These are phyloP conservation scores for Melinaea marsaeus DNA, from an alignment of 2,888 invertebrate species.

Conservation along the genomic window DNA sequence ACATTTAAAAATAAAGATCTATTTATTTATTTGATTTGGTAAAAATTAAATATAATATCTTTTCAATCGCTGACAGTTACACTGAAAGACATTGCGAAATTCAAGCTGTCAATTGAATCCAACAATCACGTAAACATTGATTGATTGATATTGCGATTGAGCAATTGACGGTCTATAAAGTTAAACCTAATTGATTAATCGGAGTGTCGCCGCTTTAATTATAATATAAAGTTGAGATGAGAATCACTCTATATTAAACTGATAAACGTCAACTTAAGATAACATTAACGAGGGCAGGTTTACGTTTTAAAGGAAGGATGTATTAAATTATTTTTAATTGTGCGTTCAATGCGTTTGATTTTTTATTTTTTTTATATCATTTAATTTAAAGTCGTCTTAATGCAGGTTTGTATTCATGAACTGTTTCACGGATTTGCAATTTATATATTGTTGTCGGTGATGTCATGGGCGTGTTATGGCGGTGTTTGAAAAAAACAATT, in stretches of 20 bases:
- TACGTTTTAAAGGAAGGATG: not conserved
- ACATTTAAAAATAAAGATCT: no score
- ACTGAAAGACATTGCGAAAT: no score
- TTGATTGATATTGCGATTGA: not conserved
- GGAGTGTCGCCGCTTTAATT: constrained; percentile 20
- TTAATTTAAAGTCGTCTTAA: constrained; percentile 4
- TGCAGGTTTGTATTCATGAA: constrained; percentile 11
- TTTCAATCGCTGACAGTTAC: not conserved
- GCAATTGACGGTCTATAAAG: not conserved
- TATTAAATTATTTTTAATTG: not conserved
- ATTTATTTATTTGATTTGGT: no score
- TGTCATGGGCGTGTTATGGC: constrained; percentile 16
- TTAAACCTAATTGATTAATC: constrained; percentile 16
- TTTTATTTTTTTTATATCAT: not conserved
- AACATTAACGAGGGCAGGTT: constrained; percentile 14
- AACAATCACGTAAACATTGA: not conserved
- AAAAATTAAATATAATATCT: no score
- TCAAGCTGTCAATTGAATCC: not conserved
- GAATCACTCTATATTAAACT: constrained; percentile 13
- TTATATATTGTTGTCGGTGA: constrained; percentile 21
- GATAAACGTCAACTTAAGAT: constrained; percentile 17
- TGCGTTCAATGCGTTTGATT: not conserved
- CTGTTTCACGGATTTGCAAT: constrained; percentile 21
- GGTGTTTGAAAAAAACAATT: constrained; percentile 11
- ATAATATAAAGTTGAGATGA: constrained; percentile 12